These are phyloP conservation scores for Eucriotettix oculatus DNA, from an alignment of 2,888 invertebrate genomes.

Conservation along the genomic window DNA sequence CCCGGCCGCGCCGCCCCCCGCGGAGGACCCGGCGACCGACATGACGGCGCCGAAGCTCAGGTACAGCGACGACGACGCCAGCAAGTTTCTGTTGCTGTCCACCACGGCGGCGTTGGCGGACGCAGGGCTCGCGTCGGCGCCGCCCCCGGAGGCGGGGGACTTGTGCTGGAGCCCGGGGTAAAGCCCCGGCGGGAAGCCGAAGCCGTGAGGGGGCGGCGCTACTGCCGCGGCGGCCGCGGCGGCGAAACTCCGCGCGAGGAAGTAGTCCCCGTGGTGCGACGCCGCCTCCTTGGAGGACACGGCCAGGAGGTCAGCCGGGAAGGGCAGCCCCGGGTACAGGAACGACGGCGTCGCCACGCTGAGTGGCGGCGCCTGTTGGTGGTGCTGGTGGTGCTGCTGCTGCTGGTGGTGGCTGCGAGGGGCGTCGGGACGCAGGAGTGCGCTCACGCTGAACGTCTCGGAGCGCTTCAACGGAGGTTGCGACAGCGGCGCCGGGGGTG, in stretches of 20 bases:
- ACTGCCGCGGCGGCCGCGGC: conserved; percentile 36
- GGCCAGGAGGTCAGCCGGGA: conserved; percentile 34
- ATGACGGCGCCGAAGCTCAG: conserved; percentile 40
- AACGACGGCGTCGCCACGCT: conserved; percentile 38
- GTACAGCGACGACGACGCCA: conserved; percentile 35
- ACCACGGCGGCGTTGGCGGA: conserved; percentile 19
- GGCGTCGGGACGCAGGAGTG: conserved; percentile 62
- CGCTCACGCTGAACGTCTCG: conserved; percentile 71
- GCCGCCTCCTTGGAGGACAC: conserved; percentile 19
- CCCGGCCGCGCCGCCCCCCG: conserved; percentile 7
- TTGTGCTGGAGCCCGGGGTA: conserved; percentile 11
- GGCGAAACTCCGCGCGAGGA: conserved; percentile 28
- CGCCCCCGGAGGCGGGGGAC: not conserved
- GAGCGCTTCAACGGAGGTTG: conserved; percentile 43
- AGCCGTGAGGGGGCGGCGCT: conserved; percentile 17
- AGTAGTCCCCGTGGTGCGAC: conserved; percentile 20
- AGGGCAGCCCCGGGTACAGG: conserved; percentile 41
- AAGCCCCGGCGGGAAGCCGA: conserved; percentile 10
- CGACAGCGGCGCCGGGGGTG: not conserved
- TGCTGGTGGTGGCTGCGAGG: conserved; percentile 31
- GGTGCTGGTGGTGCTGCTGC: conserved; percentile 37
- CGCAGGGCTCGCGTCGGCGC: not conserved
- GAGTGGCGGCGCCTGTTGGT: conserved; percentile 53
- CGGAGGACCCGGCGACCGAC: conserved; percentile 24
- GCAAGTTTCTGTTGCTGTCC: conserved; percentile 28